A percentile compares a stretch with the other conserved stretches of the same genome.
Evolutionary conservation across 2,113 vertebrate genomes (phyloP).

Genomic region (Embiotoca jacksoni): DNA sequence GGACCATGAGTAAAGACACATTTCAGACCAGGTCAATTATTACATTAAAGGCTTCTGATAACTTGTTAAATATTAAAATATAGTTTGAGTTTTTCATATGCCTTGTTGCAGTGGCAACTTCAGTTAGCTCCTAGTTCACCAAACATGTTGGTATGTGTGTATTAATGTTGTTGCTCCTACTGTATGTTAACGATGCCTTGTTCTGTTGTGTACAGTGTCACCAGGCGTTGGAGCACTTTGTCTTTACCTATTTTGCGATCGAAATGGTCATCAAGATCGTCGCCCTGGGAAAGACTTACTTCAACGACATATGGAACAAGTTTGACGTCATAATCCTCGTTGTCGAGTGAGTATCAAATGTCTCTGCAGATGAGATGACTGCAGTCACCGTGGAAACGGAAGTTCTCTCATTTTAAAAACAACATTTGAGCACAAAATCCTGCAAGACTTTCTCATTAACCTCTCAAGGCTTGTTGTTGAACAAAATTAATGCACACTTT

Average conservation of each 20-base stretch:
- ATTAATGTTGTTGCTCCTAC: neutral
- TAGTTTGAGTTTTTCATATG: too few relatives aligned
- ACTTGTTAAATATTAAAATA: too few relatives aligned
- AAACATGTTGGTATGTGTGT: neutral
- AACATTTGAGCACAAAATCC: neutral
- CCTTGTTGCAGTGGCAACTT: too few relatives aligned
- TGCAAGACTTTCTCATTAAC: too few relatives aligned
- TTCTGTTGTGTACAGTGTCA: neutral
- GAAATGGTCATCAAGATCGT: conserved; percentile 21
- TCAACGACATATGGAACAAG: conserved; percentile 21
- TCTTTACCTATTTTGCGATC: neutral
- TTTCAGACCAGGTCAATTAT: too few relatives aligned
- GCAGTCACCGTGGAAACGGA: too few relatives aligned
- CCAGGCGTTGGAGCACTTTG: neutral
- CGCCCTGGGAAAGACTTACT: conserved; percentile 4
- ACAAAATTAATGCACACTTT: too few relatives aligned
- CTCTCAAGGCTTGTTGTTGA: too few relatives aligned
- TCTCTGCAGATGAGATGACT: too few relatives aligned
- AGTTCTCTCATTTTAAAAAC: neutral
- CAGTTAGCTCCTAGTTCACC: too few relatives aligned
- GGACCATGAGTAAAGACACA: too few relatives aligned
- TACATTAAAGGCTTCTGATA: too few relatives aligned
- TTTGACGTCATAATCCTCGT: conserved; percentile 20
- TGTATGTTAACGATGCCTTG: neutral
- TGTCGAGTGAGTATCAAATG: conserved; percentile 29